Base-by-base conservation (phyloP, 2,113 vertebrate genomes). In the Rhinoderma darwinii region DNA sequence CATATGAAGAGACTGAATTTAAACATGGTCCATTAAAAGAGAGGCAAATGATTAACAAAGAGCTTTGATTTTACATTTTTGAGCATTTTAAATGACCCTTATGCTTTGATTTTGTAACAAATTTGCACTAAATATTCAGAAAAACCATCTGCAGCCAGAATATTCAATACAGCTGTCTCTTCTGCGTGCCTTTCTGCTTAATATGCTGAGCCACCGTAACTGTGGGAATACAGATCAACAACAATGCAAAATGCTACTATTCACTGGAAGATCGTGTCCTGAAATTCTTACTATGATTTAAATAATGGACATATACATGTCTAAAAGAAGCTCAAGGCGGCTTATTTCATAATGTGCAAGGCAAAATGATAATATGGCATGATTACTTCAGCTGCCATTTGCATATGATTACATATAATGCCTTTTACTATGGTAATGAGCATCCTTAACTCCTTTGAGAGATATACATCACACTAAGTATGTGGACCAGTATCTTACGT, bases 331-430 rank as follows among this genome's bases (percentile, higher is more conserved):
- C 77, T 43, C 18, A 47, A 74, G 85, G 32, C 22, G 14, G 35
- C 63, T 59, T 27, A 47, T 59, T 82, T 73, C 61, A 82, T 63
- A 74, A 87, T 43, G 51, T 14, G 22, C 43, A 63, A 56, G 66
- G 77, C 85, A 82, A 44, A 59, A 82, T 61, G 59, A 82, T 89
- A 91, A 89, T 82, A 90, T 83, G 66, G 22, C 84, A 72, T 7
- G 68, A 88, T 61, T 92, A 89, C 89, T 50, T 9, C 84, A 56
- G 91, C 86, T 91, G 89, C 18, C 61, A 90, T 91, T 90, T 91
- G 86, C 88, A 78, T 35, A 35, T 75, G 91, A 90, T 91, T 93
- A 91, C 89, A 89, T 91, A 90, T 47, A 93, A 85, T 90, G 83
- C 88, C 47, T 32, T 87, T 79, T 20, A 68, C 81, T 89, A 86